Conservation (phyloP, 2,888 invertebrate genomes). For the Chloromyia formosa region DNA sequence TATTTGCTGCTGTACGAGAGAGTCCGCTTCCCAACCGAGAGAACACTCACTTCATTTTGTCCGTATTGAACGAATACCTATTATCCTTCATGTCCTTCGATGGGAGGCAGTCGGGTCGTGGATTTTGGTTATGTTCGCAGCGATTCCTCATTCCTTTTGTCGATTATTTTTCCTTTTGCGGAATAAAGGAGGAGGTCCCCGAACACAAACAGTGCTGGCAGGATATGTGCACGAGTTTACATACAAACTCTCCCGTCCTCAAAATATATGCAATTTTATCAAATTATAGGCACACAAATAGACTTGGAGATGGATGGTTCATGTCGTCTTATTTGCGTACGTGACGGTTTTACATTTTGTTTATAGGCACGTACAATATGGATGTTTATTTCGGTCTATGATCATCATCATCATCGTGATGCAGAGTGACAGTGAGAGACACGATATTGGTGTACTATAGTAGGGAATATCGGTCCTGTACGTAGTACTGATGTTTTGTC, state of each 20-base stretch:
- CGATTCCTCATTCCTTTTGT: no score
- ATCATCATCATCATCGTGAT: neutral
- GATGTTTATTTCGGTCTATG: conserved; percentile 23
- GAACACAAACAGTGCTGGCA: neutral
- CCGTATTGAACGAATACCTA: conserved; percentile 3
- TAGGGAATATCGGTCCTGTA: no score
- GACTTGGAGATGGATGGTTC: conserved; percentile 1
- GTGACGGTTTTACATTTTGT: conserved; percentile 39
- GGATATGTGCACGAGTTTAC: neutral
- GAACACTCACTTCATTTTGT: conserved; percentile 7
- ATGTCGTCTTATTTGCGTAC: conserved; percentile 38
- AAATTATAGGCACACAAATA: conserved; percentile 30
- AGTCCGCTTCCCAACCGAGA: no score
- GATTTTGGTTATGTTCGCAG: no score
- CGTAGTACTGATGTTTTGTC: no score
- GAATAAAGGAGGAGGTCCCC: neutral
- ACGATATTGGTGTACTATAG: no score
- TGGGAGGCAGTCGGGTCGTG: no score
- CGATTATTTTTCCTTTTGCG: no score
- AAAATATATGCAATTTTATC: conserved; percentile 29
- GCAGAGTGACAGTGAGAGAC: neutral
- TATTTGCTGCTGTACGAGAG: neutral
- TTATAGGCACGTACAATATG: conserved; percentile 36
- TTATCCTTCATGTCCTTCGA: neutral
- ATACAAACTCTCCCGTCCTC: neutral